These are phyloP conservation scores for Cydia pomonella DNA, from an alignment of 1,140 invertebrate species.

Conservation along the genomic window DNA sequence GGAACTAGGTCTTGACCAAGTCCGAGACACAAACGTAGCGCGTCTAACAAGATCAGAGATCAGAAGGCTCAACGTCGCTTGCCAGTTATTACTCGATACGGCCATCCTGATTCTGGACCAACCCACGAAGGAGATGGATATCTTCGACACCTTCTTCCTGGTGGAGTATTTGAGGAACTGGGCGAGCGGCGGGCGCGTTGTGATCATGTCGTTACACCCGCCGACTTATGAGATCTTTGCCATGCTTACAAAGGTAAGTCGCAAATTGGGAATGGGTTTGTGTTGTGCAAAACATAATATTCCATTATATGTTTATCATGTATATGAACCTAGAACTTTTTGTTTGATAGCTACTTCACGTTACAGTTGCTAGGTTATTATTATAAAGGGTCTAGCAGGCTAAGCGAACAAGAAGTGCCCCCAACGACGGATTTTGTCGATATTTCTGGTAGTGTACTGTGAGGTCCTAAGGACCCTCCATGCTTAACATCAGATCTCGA, in stretches of 20 bases:
- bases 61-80: slow-evolving; percentile 91
- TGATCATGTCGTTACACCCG: slow-evolving; percentile 95
- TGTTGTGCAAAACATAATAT: too few relatives aligned
- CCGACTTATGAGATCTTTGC: slow-evolving; percentile 97
- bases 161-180: slow-evolving; percentile 96
- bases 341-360: too few relatives aligned
- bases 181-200: slow-evolving; percentile 91
- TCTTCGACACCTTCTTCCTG: slow-evolving; percentile 97
- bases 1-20: slow-evolving; percentile 93
- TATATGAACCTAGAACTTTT: too few relatives aligned
- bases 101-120: slow-evolving; percentile 93
- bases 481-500: too few relatives aligned
- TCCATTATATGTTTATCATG: too few relatives aligned
- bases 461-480: too few relatives aligned
- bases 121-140: slow-evolving; percentile 96
- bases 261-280: too few relatives aligned
- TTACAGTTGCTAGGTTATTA: too few relatives aligned
- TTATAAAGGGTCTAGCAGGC: too few relatives aligned
- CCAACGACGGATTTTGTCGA: too few relatives aligned
- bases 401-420: too few relatives aligned
- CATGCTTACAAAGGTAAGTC: slow-evolving; percentile 88
- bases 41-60: slow-evolving; percentile 93
- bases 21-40: slow-evolving; percentile 88
- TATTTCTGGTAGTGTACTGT: too few relatives aligned
- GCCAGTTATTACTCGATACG: slow-evolving; percentile 91